Base-by-base conservation (phyloP, 2,888 invertebrate species). In the Keiferia lycopersicella region DNA sequence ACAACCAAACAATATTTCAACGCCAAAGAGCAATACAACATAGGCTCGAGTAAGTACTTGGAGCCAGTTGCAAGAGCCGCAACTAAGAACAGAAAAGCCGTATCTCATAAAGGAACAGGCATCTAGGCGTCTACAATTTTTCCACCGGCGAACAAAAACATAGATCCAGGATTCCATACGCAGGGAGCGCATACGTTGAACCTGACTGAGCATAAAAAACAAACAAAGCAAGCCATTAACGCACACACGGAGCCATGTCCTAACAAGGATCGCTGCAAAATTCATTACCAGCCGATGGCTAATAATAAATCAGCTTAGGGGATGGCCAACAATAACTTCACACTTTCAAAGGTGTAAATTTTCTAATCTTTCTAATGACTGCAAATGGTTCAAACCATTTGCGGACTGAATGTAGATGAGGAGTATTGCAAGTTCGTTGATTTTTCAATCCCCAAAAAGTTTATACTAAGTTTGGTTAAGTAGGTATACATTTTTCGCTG, bases 261-360 rank as follows among this genome's bases (percentile, higher is more conserved):
- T 82, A 87, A 86, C 84, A 84, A 85, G 88, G 86, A 73, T 74
- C 74, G 76, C 73, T 79, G 83, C 80, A 77, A 84, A 79, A 86
- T 85, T 84, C 86, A 86, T 84, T 86, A 82, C 80, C 66, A 67
- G 69, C 67, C 69, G 71, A 73, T 67, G 69, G 69, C 70, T 71
- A 66, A 71, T 73, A 72, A 78, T 82, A 82, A 81, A 81, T 81
- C 76, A 80, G 76, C 79, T 73, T 69, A 68, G 61, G 65, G 65
- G 22, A 18, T 16, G 34, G 18, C 45, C 26, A 65, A 45, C 8
- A 45, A 58, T 57, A 59, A 20, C 41, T 59, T 53, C 22, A 22
- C 51, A 53, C 51, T 22, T 53, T 53, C 14, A 48, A 18, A 48
- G 45, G n/a, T n/a, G n/a, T 45, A 7, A 45, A 45, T 45, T 41